Evolutionary conservation across 2,888 invertebrate species (phyloP), one percentile per base, ranked within the genome.

Genomic region (Catocala nupta): DNA sequence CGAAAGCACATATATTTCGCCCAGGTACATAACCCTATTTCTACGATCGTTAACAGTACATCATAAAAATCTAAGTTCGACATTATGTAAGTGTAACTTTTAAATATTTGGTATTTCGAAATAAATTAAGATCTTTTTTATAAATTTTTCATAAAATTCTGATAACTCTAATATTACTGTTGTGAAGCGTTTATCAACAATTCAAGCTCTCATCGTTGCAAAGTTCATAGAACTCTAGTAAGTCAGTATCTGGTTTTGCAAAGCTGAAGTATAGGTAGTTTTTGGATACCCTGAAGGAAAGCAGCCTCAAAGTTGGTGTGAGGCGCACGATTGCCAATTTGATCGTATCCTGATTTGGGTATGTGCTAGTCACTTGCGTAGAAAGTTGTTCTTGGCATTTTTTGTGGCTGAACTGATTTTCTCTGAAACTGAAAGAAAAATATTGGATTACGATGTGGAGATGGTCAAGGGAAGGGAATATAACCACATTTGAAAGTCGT

Each of bases 231-330:
- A 84, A 91, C 71, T 92, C 92, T 9, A 81, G 48, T 2, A 91
- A 61, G 39, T 92, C 91, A 0, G 88, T 82, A 4, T 73, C 75
- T 0, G 89, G 85, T 61, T 80, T 85, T 0, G 90, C 92, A 5
- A 91, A 86, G 73, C 85, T 89, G 61, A 90, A 81, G 63, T 90
- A 90, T 0, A 92, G 70, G 59, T 74, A 90, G 73, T 91, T 91
- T 59, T 81, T 90, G 9, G 91, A 91, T 0, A 90, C 90, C 47
- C 92, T 78, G 63, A 91, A 92, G 1, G 92, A 90, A 0, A 92
- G 75, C 0, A 92, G 74, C 48, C 74, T 85, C 9, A 88, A 74
- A 2, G 67, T 82, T 0, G 91, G 90, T 0, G 89, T 84, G 11
- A 91, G 66, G 1, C 70, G 78, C 1, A 89, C 75, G 25, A 79